Conservation (phyloP, 2,888 invertebrate genomes). For the Scaptomyza parva region DNA sequence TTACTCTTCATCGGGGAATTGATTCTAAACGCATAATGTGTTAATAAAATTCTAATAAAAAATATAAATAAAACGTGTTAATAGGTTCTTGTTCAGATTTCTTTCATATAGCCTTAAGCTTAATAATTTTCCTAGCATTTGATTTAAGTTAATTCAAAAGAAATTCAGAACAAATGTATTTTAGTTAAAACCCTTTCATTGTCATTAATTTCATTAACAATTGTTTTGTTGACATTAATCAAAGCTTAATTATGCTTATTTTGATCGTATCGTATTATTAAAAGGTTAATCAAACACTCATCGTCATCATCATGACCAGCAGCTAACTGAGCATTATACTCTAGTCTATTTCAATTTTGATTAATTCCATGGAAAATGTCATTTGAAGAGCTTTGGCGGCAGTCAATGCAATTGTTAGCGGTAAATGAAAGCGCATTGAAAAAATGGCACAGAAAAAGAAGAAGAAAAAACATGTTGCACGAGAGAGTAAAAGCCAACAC, state of each 20-base stretch:
- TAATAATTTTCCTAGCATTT: too few species aligned
- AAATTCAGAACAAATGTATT: neutral
- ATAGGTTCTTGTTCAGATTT: too few species aligned
- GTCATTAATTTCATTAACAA: too few species aligned
- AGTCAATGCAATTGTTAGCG: constrained; percentile 35
- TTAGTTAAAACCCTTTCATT: neutral
- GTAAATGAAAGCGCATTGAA: constrained; percentile 19
- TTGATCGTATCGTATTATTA: neutral
- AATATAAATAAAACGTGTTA: too few species aligned
- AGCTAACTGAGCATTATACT: neutral
- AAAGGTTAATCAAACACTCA: neutral
- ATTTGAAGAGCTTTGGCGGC: constrained; percentile 22
- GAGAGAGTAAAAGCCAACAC: constrained; percentile 45
- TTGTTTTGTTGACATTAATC: neutral
- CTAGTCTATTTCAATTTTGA: constrained; percentile 15
- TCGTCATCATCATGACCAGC: too few species aligned
- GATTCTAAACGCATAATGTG: too few species aligned
- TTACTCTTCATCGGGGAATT: too few species aligned
- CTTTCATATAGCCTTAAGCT: too few species aligned
- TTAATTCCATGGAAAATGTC: constrained; percentile 34
- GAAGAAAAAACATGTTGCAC: neutral
- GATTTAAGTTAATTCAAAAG: neutral
- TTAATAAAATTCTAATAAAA: too few species aligned
- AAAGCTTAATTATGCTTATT: neutral
- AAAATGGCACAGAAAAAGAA: constrained; percentile 7